Conservation (phyloP, 2,113 vertebrate genomes). For the Gymnobelideus leadbeateri region DNA sequence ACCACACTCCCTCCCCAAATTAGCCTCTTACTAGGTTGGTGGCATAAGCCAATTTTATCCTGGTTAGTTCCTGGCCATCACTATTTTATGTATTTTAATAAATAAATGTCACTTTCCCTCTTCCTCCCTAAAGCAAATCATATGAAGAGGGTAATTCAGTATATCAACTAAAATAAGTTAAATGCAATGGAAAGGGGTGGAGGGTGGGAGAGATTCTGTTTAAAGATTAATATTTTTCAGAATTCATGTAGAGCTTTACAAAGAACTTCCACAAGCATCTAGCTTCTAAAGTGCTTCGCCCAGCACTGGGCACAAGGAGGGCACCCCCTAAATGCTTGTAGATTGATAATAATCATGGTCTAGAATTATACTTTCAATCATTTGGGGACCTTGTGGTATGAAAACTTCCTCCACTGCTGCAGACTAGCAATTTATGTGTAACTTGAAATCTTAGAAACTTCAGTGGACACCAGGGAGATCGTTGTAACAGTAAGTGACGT, state of each 20-base stretch:
- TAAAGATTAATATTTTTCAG: neutral
- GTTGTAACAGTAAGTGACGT: neutral
- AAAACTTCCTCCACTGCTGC: neutral
- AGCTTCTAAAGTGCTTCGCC: neutral
- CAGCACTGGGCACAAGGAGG: neutral
- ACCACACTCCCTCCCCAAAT: neutral
- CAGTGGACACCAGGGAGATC: neutral
- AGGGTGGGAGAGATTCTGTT: neutral
- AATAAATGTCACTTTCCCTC: neutral
- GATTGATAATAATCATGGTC: neutral
- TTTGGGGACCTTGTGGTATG: neutral
- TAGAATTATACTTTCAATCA: neutral
- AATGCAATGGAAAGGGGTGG: conserved; percentile 27
- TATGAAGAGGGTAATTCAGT: conserved; percentile 25
- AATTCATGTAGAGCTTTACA: neutral
- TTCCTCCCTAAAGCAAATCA: conserved; percentile 24
- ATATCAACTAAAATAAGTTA: conserved; percentile 41
- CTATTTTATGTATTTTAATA: neutral
- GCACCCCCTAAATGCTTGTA: neutral
- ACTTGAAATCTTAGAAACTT: neutral
- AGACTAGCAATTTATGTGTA: neutral
- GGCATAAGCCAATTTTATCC: neutral
- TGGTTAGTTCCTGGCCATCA: neutral
- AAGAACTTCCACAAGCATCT: neutral
- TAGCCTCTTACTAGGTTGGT: neutral